These are phyloP conservation scores for Allophyes oxyacanthae DNA, from an alignment of 2,888 invertebrate species.

Conservation along the genomic window DNA sequence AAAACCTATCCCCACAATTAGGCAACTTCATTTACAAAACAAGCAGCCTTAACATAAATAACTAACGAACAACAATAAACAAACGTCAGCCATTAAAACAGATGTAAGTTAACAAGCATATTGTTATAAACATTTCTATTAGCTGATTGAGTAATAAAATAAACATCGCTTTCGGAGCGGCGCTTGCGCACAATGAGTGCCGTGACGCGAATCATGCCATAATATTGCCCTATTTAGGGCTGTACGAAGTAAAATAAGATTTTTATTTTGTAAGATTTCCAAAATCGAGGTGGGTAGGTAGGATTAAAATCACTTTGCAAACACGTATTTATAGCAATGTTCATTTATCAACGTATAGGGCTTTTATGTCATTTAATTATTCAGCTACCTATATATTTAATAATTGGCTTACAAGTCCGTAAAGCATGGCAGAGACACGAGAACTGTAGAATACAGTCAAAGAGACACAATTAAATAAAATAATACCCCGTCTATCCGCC, in stretches of 20 bases:
- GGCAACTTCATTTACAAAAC: neutral
- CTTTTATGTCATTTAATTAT: too few species aligned
- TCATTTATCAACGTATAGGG: too few species aligned
- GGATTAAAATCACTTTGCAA: neutral
- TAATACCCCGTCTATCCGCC: too few species aligned
- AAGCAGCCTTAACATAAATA: conserved; percentile 9
- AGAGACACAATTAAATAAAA: too few species aligned
- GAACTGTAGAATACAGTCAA: too few species aligned
- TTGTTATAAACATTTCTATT: conserved; percentile 58
- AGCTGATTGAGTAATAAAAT: conserved; percentile 56
- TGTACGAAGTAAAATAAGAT: conserved; percentile 23
- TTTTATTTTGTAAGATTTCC: neutral
- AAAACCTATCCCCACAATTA: neutral
- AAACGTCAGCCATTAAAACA: conserved; percentile 31
- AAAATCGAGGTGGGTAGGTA: neutral
- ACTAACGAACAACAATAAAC: conserved; percentile 23
- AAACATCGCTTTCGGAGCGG: conserved; percentile 53
- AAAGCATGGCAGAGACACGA: too few species aligned
- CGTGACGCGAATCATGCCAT: conserved; percentile 72
- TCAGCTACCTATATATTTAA: too few species aligned
- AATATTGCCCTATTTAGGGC: conserved; percentile 58
- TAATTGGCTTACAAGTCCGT: too few species aligned
- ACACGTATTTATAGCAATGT: too few species aligned
- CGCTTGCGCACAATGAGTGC: conserved; percentile 56
- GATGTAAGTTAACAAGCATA: conserved; percentile 45